phyloP scores from a whole-genome alignment of 2,888 invertebrate species.

The Rhamnusium bicolor region DNA sequence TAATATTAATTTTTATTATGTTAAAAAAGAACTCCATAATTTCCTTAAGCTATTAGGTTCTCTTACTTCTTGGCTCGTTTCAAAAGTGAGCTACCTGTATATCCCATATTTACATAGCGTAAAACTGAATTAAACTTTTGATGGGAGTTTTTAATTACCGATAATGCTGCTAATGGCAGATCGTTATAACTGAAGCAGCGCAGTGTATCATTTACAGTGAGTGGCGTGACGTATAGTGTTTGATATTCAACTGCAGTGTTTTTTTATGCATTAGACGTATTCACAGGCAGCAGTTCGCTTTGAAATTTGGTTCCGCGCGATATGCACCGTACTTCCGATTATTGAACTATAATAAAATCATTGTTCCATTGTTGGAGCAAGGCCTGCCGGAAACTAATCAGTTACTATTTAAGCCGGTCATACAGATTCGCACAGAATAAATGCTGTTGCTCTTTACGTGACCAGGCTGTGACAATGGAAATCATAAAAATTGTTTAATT shows the following conservation, averaged over 20 bases:
- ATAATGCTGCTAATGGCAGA: conserved; percentile 8
- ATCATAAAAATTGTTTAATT: conserved; percentile 26
- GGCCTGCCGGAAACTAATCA: conserved; percentile 66
- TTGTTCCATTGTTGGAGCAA: conserved; percentile 61
- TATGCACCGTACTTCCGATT: conserved; percentile 61
- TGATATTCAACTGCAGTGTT: background rate
- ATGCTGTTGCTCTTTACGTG: conserved; percentile 20
- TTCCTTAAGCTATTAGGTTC: too few relatives aligned
- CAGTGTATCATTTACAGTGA: background rate
- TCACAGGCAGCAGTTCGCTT: conserved; percentile 27
- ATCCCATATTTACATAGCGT: background rate
- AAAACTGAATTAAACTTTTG: background rate
- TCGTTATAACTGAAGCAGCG: conserved; percentile 15
- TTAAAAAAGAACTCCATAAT: too few relatives aligned
- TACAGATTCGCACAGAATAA: conserved; percentile 17
- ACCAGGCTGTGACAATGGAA: conserved; percentile 14
- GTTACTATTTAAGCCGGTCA: conserved; percentile 41
- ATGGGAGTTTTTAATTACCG: conserved; percentile 5
- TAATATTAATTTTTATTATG: too few relatives aligned
- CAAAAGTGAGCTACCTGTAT: too few relatives aligned
- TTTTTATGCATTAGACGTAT: conserved; percentile 12
- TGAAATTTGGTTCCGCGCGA: conserved; percentile 51
- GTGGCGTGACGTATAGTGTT: conserved; percentile 4
- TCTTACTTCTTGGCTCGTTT: too few relatives aligned
- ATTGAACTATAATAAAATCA: conserved; percentile 62